phyloP scores from a whole-genome alignment of 2,797 vertebrate genomes.

The Alosa sapidissima region DNA sequence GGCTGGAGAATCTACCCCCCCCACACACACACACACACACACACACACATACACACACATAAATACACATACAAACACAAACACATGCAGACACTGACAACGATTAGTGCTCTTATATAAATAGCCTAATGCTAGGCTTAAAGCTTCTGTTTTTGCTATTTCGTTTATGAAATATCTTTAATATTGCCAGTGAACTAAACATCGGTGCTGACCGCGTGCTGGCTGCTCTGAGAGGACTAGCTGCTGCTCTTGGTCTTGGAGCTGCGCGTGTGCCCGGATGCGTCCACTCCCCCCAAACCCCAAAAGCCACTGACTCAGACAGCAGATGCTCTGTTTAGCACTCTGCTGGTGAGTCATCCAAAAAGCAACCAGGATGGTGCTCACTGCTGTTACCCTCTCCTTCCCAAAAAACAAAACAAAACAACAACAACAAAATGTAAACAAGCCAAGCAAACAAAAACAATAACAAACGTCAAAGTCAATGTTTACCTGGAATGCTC shows the following conservation, averaged over 20 bases:
- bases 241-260: constrained; percentile 16
- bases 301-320: constrained; percentile 19
- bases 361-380: not conserved
- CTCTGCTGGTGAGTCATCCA: constrained; percentile 12
- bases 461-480: not conserved
- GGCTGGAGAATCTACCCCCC: not conserved
- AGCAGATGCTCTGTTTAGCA: constrained; percentile 18
- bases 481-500: not conserved
- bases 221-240: not conserved
- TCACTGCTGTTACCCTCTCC: not conserved
- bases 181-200: not conserved
- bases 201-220: not conserved
- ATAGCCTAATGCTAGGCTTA: not conserved
- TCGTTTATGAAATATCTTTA: not conserved
- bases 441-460: not conserved
- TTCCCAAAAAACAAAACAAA: not conserved
- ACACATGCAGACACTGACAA: not conserved
- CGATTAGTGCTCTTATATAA: not conserved
- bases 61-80: not conserved
- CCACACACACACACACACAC: not conserved
- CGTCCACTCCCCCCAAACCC: not conserved
- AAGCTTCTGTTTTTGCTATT: not conserved
- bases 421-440: not conserved
- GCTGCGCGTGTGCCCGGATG: not conserved
- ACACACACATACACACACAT: not conserved